Evolutionary conservation across 1,140 invertebrate genomes (phyloP), one percentile per base, ranked within the genome.

Genomic region (Dryas iulia): DNA sequence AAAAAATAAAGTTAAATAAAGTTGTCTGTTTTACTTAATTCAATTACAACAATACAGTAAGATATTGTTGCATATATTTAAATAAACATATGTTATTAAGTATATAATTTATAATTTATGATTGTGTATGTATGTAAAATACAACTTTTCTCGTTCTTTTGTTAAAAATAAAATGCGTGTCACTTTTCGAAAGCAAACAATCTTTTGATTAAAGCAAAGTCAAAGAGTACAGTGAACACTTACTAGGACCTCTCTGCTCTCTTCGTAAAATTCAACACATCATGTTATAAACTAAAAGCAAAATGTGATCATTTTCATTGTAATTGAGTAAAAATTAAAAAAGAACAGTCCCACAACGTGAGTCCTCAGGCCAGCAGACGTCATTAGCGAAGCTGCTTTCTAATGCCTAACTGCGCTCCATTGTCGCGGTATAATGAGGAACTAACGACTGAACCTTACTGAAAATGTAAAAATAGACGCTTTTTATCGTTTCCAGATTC

Each of bases 401-500:
- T 90, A 90, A 90, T 89, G 85, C 84, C 86, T 89, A 90, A 89
- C 84, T 79, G 84, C 70, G 78, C 77, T 72, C 85, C 81, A 90
- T 90, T 90, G 85, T 90, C 79, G 73, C 72, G 63, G 72, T 79
- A 79, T 89, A 90, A 90, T 87, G 86, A 90, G 85, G 81, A 82
- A 86, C 81, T 82, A 87, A 84, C 83, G 84, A 89, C 86, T 81
- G 73, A 74, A 77, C 73, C 31, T 62, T 65, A 54, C 47, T 62
- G 59, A 70, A 77, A 74, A 74, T 71, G 80, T 74, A 74, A 81
- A 81, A 79, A 78, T 76, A 76, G 68, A 53, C 73, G 71, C 72
- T 82, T 84, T 82, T 75, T 73, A 59, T 68, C 72, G 72, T 77
- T 79, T 78, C 56, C 71, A 79, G 59, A 77, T 74, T 79, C 73